These are phyloP conservation scores for Cactoblastis cactorum DNA, from an alignment of 2,888 invertebrate genomes.

Conservation along the genomic window DNA sequence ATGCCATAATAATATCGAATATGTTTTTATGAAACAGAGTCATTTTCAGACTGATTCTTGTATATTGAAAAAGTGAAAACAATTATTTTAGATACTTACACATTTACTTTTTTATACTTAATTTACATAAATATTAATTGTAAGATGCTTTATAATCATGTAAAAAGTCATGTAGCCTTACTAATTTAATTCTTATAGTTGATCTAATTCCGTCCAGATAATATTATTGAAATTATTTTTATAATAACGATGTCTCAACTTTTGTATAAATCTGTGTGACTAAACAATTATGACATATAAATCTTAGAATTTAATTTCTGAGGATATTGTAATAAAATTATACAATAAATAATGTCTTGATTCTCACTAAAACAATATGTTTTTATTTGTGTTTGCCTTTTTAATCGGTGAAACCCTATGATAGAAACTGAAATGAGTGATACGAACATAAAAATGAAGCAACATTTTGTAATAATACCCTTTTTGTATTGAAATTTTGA, in stretches of 20 bases:
- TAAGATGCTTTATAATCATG: slow-evolving; percentile 55
- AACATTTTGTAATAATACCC: too few species aligned
- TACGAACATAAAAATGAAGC: too few species aligned
- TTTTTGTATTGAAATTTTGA: too few species aligned
- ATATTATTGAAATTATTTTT: slow-evolving; percentile 32
- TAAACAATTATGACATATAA: slow-evolving; percentile 32
- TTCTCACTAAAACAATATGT: slow-evolving; percentile 52
- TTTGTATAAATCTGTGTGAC: slow-evolving; percentile 55
- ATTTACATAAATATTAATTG: slow-evolving; percentile 31
- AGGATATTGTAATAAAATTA: slow-evolving; percentile 52
- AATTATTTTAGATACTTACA: slow-evolving; percentile 37
- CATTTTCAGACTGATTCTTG: slow-evolving; percentile 65
- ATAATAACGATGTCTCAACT: slow-evolving; percentile 36
- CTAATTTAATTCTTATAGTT: slow-evolving; percentile 60
- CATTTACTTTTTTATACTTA: slow-evolving; percentile 37
- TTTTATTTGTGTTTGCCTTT: too few species aligned
- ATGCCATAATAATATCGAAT: slow-evolving; percentile 48
- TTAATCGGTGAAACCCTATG: too few species aligned
- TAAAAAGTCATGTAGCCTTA: slow-evolving; percentile 76
- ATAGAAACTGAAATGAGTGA: too few species aligned
- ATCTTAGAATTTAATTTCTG: slow-evolving; percentile 36
- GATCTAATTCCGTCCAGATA: slow-evolving; percentile 55
- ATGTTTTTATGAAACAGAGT: slow-evolving; percentile 49
- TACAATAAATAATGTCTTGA: slow-evolving; percentile 70
- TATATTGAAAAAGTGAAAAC: slow-evolving; percentile 40